A percentile compares a stretch with the other conserved stretches of the same genome.
Conservation (phyloP, 2,888 invertebrate genomes). For the Cetonia aurata region DNA sequence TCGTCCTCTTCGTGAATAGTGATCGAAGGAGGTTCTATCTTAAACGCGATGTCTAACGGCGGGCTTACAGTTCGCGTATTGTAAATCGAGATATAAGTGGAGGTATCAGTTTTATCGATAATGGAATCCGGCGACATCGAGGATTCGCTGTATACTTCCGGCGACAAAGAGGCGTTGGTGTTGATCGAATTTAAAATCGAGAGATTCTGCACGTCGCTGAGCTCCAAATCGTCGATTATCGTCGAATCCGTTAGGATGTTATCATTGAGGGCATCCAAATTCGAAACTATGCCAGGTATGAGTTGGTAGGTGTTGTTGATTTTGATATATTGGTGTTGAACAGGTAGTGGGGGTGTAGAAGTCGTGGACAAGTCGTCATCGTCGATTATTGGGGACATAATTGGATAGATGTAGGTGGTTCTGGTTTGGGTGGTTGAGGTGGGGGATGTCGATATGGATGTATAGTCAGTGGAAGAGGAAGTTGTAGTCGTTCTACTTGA, state of each 20-base stretch:
- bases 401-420: conserved; percentile 57
- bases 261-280: conserved; percentile 62
- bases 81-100: conserved; percentile 32
- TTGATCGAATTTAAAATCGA: conserved; percentile 67
- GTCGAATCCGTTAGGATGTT: conserved; percentile 67
- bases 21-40: conserved; percentile 59
- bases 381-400: conserved; percentile 68
- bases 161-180: conserved; percentile 61
- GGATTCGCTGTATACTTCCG: conserved; percentile 64
- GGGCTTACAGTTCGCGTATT: conserved; percentile 18
- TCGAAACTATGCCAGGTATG: conserved; percentile 72
- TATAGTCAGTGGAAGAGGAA: conserved; percentile 43
- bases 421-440: conserved; percentile 62
- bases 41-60: conserved; percentile 48
- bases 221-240: conserved; percentile 69
- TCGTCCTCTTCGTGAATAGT: conserved; percentile 62
- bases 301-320: conserved; percentile 76
- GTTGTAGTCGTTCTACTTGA: conserved; percentile 45
- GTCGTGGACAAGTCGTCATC: conserved; percentile 66
- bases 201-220: conserved; percentile 69
- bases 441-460: conserved; percentile 64
- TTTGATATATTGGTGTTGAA: conserved; percentile 70
- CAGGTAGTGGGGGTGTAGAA: conserved; percentile 68
- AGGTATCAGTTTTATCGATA: conserved; percentile 55
- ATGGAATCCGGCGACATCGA: conserved; percentile 63